These are phyloP conservation scores for Crematogaster levior DNA, from an alignment of 2,888 invertebrate species.

Conservation along the genomic window DNA sequence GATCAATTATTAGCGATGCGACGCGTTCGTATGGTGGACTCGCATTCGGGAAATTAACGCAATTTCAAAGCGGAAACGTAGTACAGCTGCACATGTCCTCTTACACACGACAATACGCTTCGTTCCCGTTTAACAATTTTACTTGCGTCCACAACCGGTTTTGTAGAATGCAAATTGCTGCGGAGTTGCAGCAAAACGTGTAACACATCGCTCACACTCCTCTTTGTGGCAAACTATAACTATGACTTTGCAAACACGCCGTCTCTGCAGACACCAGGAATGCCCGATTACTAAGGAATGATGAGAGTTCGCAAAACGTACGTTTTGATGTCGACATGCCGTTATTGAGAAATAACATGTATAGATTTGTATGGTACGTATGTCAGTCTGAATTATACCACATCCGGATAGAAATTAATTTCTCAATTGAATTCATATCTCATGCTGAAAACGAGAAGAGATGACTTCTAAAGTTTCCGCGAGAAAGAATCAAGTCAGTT, in stretches of 20 bases:
- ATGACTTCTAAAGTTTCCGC: background rate
- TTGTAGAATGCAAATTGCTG: slow-evolving; percentile 51
- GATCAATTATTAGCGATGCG: background rate
- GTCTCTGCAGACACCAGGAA: slow-evolving; percentile 17
- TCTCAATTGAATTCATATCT: background rate
- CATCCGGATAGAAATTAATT: background rate
- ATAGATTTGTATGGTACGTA: background rate
- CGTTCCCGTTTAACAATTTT: slow-evolving; percentile 54
- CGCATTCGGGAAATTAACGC: slow-evolving; percentile 36
- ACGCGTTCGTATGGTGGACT: background rate
- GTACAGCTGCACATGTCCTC: slow-evolving; percentile 38
- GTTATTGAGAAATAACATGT: background rate
- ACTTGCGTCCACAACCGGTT: slow-evolving; percentile 54
- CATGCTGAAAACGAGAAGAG: background rate
- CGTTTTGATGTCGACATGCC: background rate
- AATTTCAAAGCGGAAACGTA: slow-evolving; percentile 40
- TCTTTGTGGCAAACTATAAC: slow-evolving; percentile 41
- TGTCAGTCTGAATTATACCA: background rate
- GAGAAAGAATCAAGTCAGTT: background rate
- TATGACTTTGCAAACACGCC: slow-evolving; percentile 48
- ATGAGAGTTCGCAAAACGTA: slow-evolving; percentile 40
- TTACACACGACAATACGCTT: slow-evolving; percentile 38
- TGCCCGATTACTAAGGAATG: slow-evolving; percentile 11
- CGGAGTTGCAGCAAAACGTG: slow-evolving; percentile 47
- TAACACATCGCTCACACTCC: slow-evolving; percentile 40